Conservation (phyloP, 2,113 vertebrate species). For the Egretta garzetta region DNA sequence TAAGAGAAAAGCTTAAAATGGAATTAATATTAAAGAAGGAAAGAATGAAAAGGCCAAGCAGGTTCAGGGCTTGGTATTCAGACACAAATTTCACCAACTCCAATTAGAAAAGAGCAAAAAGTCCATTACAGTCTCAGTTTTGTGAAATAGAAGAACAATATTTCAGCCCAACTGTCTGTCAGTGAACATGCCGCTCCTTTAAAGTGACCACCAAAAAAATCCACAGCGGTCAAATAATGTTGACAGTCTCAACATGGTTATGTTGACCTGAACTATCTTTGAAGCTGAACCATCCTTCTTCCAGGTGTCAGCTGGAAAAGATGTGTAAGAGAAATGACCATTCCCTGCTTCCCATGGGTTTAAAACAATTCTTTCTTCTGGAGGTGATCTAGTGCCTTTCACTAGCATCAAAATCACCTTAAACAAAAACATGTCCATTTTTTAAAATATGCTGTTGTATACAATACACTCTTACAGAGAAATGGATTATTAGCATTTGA, state of each 20-base stretch:
- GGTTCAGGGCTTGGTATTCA: conserved; percentile 3
- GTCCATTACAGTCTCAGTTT: not conserved
- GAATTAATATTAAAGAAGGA: not conserved
- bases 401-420: not conserved
- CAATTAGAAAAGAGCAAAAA: conserved; percentile 31
- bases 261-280: not conserved
- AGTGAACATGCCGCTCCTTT: not conserved
- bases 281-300: not conserved
- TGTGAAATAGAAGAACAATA: not conserved
- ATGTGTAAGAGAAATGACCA: not conserved
- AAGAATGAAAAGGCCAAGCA: not conserved
- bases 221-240: not conserved
- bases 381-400: not conserved
- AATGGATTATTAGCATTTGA: conserved; percentile 39
- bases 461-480: not conserved
- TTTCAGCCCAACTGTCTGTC: not conserved
- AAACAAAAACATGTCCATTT: not conserved
- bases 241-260: not conserved
- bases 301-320: not conserved
- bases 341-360: not conserved
- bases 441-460: not conserved
- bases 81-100: not conserved
- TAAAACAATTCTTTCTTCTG: not conserved
- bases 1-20: not conserved
- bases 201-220: not conserved